These are phyloP conservation scores for Catharus bicknelli DNA, from an alignment of 2,113 vertebrate genomes.

Conservation along the genomic window DNA sequence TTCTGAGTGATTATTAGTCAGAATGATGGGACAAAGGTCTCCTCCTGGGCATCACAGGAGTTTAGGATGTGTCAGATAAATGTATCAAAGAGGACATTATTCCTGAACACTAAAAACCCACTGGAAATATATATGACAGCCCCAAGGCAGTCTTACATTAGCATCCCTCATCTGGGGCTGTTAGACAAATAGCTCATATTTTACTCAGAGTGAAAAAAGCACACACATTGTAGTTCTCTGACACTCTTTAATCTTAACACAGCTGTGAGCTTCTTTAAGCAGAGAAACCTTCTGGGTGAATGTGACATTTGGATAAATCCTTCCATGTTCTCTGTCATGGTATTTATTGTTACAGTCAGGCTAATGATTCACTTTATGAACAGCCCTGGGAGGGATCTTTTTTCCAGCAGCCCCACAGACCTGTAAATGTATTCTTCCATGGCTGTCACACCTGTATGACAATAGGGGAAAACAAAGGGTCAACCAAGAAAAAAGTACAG, in stretches of 20 bases:
- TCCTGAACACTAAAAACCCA: neutral
- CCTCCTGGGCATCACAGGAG: neutral
- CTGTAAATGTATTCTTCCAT: neutral
- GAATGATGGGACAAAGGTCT: neutral
- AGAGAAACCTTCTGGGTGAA: constrained; percentile 16
- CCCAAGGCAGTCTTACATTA: constrained; percentile 25
- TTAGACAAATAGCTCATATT: constrained; percentile 57
- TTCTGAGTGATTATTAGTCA: neutral
- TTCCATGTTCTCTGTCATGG: neutral
- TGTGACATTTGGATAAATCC: constrained; percentile 27
- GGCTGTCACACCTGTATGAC: neutral
- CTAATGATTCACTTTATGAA: constrained; percentile 25
- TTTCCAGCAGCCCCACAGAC: neutral
- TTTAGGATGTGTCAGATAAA: constrained; percentile 30
- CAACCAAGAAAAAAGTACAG: neutral
- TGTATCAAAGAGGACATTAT: constrained; percentile 31
- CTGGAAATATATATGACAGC: constrained; percentile 36
- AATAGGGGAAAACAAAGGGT: neutral
- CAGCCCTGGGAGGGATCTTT: neutral
- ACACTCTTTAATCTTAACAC: constrained; percentile 45
- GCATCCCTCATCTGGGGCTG: constrained; percentile 32
- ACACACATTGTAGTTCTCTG: neutral
- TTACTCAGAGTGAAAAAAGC: constrained; percentile 47
- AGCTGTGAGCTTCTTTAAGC: constrained; percentile 7
- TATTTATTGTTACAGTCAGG: constrained; percentile 14